Percentiles rank a stretch among this genome's conserved stretches.
phyloP scores from a whole-genome alignment of 2,797 vertebrate species.

The Pipistrellus pipistrellus region DNA sequence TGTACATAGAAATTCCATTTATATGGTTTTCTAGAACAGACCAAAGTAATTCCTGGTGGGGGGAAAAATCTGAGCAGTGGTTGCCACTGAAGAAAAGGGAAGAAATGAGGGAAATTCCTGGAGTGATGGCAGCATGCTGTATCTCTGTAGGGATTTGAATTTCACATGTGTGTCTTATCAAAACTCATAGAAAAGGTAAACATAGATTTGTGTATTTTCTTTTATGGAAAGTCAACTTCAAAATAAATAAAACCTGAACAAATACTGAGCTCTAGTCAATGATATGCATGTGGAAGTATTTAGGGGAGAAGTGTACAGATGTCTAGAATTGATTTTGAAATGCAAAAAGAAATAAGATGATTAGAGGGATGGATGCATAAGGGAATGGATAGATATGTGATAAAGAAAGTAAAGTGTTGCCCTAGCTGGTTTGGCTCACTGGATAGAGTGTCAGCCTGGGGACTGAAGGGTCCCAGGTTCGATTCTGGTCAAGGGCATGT shows the following conservation, averaged over 20 bases:
- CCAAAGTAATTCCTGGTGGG: background rate
- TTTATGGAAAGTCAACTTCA: slow-evolving; percentile 20
- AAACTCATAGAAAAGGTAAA: slow-evolving; percentile 16
- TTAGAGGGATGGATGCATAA: background rate
- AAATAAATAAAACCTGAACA: background rate
- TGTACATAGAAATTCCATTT: background rate
- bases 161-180: background rate
- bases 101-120: background rate
- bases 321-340: slow-evolving; percentile 49
- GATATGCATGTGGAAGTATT: background rate
- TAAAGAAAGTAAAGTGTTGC: background rate
- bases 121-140: background rate
- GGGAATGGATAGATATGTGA: background rate
- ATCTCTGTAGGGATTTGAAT: background rate
- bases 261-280: slow-evolving; percentile 12
- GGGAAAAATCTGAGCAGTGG: background rate
- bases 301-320: background rate
- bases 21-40: background rate
- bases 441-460: too few relatives aligned
- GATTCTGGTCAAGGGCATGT: too few relatives aligned
- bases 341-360: background rate
- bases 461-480: too few relatives aligned
- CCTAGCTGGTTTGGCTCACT: too few relatives aligned
- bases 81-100: background rate
- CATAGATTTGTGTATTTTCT: background rate